Conservation (phyloP, 2,888 invertebrate species). For the Frankliniella fusca region DNA sequence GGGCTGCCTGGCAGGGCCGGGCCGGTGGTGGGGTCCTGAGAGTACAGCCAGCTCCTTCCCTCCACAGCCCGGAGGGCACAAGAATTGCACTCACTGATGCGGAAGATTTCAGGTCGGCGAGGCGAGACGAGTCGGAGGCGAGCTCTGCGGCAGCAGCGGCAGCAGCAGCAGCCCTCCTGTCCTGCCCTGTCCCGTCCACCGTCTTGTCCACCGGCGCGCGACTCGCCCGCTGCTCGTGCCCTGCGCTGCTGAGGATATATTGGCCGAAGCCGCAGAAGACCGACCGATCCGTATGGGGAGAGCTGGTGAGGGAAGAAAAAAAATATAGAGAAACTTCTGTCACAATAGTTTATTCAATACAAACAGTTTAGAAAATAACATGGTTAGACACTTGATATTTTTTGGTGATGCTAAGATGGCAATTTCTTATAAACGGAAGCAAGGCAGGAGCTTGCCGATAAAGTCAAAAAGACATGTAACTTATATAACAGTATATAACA, state of each 20-base stretch:
- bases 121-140: background rate
- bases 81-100: constrained; percentile 38
- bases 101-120: background rate
- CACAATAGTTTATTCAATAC: constrained; percentile 16
- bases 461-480: background rate
- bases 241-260: background rate
- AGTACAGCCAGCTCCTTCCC: background rate
- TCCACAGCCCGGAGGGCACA: constrained; percentile 40
- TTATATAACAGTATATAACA: background rate
- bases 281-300: background rate
- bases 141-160: background rate
- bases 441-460: background rate
- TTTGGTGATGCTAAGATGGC: background rate
- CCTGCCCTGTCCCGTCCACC: no score
- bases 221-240: no score
- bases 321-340: background rate
- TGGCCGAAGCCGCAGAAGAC: background rate
- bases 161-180: background rate
- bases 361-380: constrained; percentile 27
- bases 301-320: background rate
- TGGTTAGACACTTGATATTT: background rate
- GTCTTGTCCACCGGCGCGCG: no score
- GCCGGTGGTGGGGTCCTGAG: background rate
- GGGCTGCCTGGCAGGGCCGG: background rate
- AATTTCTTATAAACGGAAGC: background rate